Percentiles rank a stretch among this genome's conserved stretches.
Conservation (phyloP, 2,113 vertebrate genomes). For the Corythornis vintsioides region DNA sequence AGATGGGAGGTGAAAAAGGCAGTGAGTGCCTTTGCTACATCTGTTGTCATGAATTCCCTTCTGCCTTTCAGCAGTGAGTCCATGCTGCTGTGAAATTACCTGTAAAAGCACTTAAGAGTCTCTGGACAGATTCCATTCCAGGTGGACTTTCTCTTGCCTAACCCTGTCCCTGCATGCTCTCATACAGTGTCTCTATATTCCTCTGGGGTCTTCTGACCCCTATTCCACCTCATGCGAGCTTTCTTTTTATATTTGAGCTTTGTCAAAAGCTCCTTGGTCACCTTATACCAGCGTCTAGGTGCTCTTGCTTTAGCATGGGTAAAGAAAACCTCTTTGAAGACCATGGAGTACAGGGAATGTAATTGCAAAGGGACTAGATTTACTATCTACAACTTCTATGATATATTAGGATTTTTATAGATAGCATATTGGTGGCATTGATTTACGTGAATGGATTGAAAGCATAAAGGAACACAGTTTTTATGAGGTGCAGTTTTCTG, state of each 20-base stretch:
- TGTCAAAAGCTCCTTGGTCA: background rate
- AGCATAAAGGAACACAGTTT: background rate
- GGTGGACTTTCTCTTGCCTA: background rate
- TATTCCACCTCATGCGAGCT: background rate
- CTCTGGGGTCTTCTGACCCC: background rate
- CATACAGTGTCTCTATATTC: background rate
- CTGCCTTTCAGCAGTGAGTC: background rate
- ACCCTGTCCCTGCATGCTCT: background rate
- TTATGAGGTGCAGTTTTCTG: slow-evolving; percentile 6
- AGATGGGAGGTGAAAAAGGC: background rate
- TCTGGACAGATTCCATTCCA: background rate
- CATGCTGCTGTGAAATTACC: background rate
- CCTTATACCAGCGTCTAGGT: background rate
- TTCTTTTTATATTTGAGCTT: background rate
- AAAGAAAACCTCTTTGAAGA: background rate
- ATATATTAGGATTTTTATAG: background rate
- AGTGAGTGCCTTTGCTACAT: background rate
- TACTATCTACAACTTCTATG: background rate
- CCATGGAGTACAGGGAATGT: background rate
- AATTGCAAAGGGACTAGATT: slow-evolving; percentile 1
- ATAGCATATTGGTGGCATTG: rapidly evolving
- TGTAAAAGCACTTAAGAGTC: background rate
- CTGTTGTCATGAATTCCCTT: background rate
- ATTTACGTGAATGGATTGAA: slow-evolving; percentile 11
- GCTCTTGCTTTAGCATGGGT: background rate